Evolutionary conservation across 2,113 vertebrate species (phyloP), one percentile per base, ranked within the genome.

Genomic region (Clarias batrachus): DNA sequence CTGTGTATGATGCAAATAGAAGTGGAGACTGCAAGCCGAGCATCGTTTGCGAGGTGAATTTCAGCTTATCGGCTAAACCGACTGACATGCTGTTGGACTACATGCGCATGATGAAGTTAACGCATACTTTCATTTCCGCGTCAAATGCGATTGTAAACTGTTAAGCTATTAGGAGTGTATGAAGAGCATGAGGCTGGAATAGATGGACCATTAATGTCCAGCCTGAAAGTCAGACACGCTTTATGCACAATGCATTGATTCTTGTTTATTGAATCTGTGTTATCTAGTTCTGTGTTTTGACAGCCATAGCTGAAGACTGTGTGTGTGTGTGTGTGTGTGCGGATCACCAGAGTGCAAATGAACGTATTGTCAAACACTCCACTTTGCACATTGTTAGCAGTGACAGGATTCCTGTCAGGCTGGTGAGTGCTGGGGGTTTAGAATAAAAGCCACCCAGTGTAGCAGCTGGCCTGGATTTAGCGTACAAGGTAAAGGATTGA

Each of bases 381-480:
- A 56, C 66, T 73, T 81, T 48, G 60, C 82, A 87, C 66, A 76
- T 70, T 71, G 79, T 83, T 86, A 86, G 77, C 41, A 21, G 27
- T 83, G 81, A 90, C 78, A 68, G 48, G 80, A 87, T 81, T 84
- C 86, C 78, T 82, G 82, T 27, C 77, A 82, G 56, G 41, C 41
- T 68, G 85, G 82, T 57, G 33, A 74, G 68, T 59, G 66, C 48
- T 37, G 23, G 66, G 66, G 85, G 73, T 87, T 89, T 88, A 90
- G 88, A 27, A 41, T 27, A 8, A 85, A 71, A 89, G 86, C 86
- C 90, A 91, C 90, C 88, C 88, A 87, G 66, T 59, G 62, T 41
- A 86, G 85, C 87, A 90, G 85, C 85, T 91, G 85, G 68, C 77
- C 48, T 87, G 83, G 83, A 87, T 89, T 89, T 88, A 81, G 82